A percentile compares a stretch with the other conserved stretches of the same genome.
phyloP scores from a whole-genome alignment of 2,113 vertebrate genomes.

The Lepisosteus oculatus region DNA sequence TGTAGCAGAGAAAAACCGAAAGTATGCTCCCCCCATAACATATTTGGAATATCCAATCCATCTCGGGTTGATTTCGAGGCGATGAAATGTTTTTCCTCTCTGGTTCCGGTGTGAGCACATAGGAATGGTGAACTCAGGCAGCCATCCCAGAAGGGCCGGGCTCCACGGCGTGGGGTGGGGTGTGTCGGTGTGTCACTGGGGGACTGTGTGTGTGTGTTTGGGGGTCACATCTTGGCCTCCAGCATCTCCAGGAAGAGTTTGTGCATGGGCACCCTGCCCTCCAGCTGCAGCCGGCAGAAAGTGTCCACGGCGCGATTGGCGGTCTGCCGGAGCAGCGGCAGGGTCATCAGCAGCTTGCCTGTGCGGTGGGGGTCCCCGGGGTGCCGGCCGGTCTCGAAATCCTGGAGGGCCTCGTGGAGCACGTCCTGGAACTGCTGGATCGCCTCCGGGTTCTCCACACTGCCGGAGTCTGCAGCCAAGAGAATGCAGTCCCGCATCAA shows the following conservation, averaged over 20 bases:
- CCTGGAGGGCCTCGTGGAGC: conserved; percentile 61
- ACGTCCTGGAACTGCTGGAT: conserved; percentile 58
- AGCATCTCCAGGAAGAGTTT: conserved; percentile 73
- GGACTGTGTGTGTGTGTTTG: neutral
- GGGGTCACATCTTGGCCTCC: conserved; percentile 50
- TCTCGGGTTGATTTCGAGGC: too few relatives aligned
- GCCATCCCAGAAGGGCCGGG: too few relatives aligned
- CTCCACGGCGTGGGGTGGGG: too few relatives aligned
- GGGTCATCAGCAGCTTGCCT: conserved; percentile 63
- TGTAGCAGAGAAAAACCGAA: too few relatives aligned
- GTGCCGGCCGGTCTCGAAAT: conserved; percentile 37
- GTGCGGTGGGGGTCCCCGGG: conserved; percentile 38
- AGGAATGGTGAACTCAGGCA: too few relatives aligned
- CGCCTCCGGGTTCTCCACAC: conserved; percentile 48
- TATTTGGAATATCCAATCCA: too few relatives aligned
- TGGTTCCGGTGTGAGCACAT: too few relatives aligned
- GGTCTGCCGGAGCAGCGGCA: conserved; percentile 63
- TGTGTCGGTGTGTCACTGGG: neutral
- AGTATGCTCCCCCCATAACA: too few relatives aligned
- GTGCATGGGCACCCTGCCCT: conserved; percentile 54
- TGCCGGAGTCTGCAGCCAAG: conserved; percentile 22
- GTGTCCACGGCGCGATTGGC: conserved; percentile 42
- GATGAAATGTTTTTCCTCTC: neutral
- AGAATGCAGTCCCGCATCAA: conserved; percentile 22
- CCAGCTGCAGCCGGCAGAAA: conserved; percentile 47